Percentiles rank a stretch among this genome's conserved stretches.
Evolutionary conservation across 2,888 invertebrate species (phyloP).

Genomic region (Trichogramma dendrolimi): DNA sequence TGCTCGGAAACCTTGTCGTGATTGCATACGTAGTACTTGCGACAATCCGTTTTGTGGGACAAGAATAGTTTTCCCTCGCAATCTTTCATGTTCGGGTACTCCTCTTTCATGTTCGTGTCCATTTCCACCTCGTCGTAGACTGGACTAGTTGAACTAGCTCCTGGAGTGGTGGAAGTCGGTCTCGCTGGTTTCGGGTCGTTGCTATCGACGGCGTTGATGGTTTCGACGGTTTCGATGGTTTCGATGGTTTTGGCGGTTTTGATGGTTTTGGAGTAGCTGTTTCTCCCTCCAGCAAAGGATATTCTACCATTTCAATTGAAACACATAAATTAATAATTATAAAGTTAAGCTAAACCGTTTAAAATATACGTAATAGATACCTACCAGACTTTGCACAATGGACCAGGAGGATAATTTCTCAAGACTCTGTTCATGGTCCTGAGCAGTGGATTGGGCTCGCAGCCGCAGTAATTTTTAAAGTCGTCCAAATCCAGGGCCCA

Average conservation of each 20-base stretch:
- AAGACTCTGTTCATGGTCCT: constrained; percentile 77
- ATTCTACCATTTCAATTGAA: too few relatives aligned
- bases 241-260: constrained; percentile 5
- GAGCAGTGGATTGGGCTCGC: constrained; percentile 76
- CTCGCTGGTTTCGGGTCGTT: constrained; percentile 29
- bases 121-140: constrained; percentile 8
- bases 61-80: constrained; percentile 61
- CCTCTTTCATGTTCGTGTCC: neutral
- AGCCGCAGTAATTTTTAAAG: constrained; percentile 75
- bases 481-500: constrained; percentile 88
- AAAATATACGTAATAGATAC: neutral
- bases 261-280: neutral
- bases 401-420: constrained; percentile 65
- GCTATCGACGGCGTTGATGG: neutral
- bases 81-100: constrained; percentile 42
- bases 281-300: neutral
- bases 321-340: too few relatives aligned
- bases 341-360: too few relatives aligned
- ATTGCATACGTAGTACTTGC: constrained; percentile 76
- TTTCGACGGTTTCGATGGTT: neutral
- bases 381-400: constrained; percentile 57
- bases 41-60: constrained; percentile 66
- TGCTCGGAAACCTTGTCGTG: constrained; percentile 68
- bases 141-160: constrained; percentile 12
- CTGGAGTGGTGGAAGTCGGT: constrained; percentile 14